Evolutionary conservation across 2,113 vertebrate genomes (phyloP), one percentile per base, ranked within the genome.

Genomic region (Vombatus ursinus): DNA sequence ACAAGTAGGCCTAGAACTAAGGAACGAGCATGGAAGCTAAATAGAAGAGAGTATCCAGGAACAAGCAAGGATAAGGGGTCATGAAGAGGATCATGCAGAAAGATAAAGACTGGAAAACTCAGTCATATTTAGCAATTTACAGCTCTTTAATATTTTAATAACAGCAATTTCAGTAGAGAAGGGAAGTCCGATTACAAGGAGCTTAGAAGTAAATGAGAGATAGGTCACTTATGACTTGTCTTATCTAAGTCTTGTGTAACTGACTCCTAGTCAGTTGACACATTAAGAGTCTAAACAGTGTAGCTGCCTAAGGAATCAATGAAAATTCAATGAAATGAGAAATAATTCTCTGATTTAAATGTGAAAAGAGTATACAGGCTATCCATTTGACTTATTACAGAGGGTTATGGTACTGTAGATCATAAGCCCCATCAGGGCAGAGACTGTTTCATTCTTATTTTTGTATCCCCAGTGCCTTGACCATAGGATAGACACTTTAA

Each of bases 311-410:
- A 37, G 10, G 90, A 93, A 54, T 16, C 49, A 52, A 25, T 92
- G 68, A 84, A 93, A 89, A 94, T 90, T 2, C 52, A 93, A 5
- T 93, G 12, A 92, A 93, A 50, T 93, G 91, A 92, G 52, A 95
- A 51, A 91, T 31, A 93, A 90, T 48, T 90, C 61, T 96, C 92
- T 49, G 50, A 57, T 53, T 53, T 47, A 92, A 50, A 25, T 92
- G 11, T 93, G 4, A 84, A 51, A 52, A 91, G 52, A 93, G 51
- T 28, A 68, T 24, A 57, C 8, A 44, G 44, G 3, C 37, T 50
- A 2, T 14, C 50, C 93, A 96, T 90, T 68, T 93, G 22, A 91
- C 31, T 96, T 95, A 93, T 89, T 96, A 11, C 68, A 94, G 37
- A 92, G 14, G 92, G 28, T 92, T 37, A 28, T 90, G 3, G 8